phyloP scores from a whole-genome alignment of 2,888 invertebrate species.

The Platycnemis pennipes region DNA sequence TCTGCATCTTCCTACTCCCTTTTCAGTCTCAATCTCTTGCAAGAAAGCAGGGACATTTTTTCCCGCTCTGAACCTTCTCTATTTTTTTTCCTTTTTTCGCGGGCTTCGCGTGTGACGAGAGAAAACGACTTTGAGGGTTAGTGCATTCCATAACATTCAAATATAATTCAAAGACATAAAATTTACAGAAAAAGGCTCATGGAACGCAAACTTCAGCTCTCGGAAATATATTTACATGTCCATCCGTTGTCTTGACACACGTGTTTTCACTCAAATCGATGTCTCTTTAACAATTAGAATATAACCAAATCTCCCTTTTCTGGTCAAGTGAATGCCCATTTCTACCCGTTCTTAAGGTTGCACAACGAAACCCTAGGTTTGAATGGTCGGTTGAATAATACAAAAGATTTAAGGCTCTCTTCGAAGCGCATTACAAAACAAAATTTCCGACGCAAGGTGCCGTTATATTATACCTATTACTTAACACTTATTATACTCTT shows the following conservation, averaged over 20 bases:
- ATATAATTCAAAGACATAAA: conserved; percentile 6
- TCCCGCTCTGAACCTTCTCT: neutral
- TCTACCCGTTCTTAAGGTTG: no score
- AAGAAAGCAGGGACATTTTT: neutral
- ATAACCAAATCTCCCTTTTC: neutral
- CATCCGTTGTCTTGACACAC: neutral
- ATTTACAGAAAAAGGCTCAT: neutral
- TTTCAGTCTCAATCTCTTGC: neutral
- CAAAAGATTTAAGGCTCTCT: no score
- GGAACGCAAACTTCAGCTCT: neutral
- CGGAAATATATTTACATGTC: neutral
- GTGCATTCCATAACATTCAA: conserved; percentile 20
- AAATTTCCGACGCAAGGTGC: no score
- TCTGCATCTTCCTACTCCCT: neutral
- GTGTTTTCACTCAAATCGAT: neutral
- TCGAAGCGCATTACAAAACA: no score
- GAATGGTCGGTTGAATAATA: no score
- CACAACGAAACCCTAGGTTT: no score
- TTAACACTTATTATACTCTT: no score
- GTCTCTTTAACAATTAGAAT: neutral
- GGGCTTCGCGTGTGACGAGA: neutral
- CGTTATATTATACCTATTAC: no score
- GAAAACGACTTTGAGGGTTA: neutral
- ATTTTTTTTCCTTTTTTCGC: neutral
- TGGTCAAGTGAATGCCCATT: no score